These are phyloP conservation scores for Hecatera dysodea DNA, from an alignment of 2,888 invertebrate genomes.

Conservation along the genomic window DNA sequence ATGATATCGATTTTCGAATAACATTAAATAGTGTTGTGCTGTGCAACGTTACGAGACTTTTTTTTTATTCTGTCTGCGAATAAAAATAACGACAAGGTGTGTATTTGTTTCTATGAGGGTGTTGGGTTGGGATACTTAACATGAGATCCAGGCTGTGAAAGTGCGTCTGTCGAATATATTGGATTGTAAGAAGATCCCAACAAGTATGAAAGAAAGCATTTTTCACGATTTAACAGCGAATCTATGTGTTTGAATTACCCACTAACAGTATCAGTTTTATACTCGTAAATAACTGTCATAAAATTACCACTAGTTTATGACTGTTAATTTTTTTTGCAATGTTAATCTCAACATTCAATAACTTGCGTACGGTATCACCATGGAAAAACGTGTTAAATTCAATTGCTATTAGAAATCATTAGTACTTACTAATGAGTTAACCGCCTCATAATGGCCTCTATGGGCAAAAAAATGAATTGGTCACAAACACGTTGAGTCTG, in stretches of 20 bases:
- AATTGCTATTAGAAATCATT: conserved; percentile 24
- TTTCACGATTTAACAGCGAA: background rate
- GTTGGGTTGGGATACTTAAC: background rate
- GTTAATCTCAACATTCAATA: background rate
- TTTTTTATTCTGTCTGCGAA: conserved; percentile 37
- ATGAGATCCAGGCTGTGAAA: conserved; percentile 1
- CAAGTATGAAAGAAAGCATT: background rate
- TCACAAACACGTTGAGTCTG: conserved; percentile 4
- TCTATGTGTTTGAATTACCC: background rate
- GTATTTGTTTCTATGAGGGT: conserved; percentile 36
- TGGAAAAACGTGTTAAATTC: background rate
- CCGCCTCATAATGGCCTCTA: conserved; percentile 28
- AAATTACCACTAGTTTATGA: background rate
- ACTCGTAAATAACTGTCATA: conserved; percentile 19
- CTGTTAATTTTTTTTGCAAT: background rate
- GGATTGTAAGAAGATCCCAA: background rate
- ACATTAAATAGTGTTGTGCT: conserved; percentile 47
- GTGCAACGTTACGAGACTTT: conserved; percentile 53
- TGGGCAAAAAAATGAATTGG: conserved; percentile 21
- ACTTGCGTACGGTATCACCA: background rate
- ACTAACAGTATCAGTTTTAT: conserved; percentile 6
- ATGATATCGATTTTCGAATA: conserved; percentile 49
- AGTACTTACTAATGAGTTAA: conserved; percentile 16
- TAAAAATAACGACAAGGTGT: conserved; percentile 57
- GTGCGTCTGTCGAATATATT: background rate